A percentile compares a stretch with the other conserved stretches of the same genome.
Conservation (phyloP, 2,797 vertebrate species). For the Mormyrus hasselquistii region DNA sequence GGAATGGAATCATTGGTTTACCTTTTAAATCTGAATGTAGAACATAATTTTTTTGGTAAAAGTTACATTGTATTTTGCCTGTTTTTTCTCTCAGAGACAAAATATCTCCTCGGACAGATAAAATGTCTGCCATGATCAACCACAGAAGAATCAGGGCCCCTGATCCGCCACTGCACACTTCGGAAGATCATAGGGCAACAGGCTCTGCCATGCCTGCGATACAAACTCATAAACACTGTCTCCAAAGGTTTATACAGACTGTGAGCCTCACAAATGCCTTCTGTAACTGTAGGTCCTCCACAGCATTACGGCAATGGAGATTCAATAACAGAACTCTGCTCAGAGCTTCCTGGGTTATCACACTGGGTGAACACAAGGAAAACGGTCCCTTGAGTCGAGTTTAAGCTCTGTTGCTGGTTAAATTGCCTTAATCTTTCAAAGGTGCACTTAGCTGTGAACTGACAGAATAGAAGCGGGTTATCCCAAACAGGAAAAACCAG, state of each 20-base stretch:
- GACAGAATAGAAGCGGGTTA: neutral
- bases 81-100: neutral
- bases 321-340: constrained; percentile 20
- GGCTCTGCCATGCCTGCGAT: constrained; percentile 23
- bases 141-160: neutral
- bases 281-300: neutral
- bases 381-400: constrained; percentile 22
- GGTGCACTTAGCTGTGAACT: constrained; percentile 21
- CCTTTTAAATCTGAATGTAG: neutral
- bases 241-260: constrained; percentile 10
- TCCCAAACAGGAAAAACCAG: constrained; percentile 4
- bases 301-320: neutral
- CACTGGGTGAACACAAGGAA: constrained; percentile 2
- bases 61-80: neutral
- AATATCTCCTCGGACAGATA: neutral
- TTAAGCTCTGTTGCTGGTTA: constrained; percentile 26
- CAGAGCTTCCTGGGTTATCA: constrained; percentile 16
- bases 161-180: neutral
- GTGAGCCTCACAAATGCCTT: neutral
- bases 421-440: constrained; percentile 26
- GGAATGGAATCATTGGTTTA: neutral
- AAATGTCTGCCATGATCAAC: constrained; percentile 7
- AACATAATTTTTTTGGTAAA: neutral
- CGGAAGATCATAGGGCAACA: neutral
- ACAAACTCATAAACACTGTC: constrained; percentile 14